Evolutionary conservation across 1,140 invertebrate genomes (phyloP).

Genomic region (Chironomus tepperi): DNA sequence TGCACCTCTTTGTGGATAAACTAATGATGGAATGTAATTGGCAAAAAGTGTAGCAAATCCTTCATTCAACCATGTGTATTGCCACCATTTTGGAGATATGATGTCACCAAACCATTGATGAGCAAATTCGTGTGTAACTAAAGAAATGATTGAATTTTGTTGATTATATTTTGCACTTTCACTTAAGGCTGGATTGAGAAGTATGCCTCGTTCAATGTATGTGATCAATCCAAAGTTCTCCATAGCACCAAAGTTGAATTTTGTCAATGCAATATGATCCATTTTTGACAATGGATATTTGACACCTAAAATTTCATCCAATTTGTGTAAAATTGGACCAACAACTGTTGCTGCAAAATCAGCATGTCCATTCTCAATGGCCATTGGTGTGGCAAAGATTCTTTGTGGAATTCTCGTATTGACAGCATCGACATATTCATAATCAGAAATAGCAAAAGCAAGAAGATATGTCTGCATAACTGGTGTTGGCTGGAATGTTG

Average conservation of each 20-base stretch:
- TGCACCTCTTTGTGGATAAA: neutral
- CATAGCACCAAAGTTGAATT: conserved; percentile 85
- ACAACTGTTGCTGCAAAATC: conserved; percentile 50
- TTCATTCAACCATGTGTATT: conserved; percentile 39
- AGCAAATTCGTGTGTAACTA: conserved; percentile 36
- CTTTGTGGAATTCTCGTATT: neutral
- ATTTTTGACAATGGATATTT: conserved; percentile 65
- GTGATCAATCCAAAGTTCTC: conserved; percentile 93
- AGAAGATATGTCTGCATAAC: conserved; percentile 64
- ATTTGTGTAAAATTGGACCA: conserved; percentile 61
- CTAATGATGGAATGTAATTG: conserved; percentile 25
- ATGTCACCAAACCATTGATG: conserved; percentile 47
- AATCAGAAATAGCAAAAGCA: conserved; percentile 60
- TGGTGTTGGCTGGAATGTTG: conserved; percentile 39
- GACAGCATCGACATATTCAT: conserved; percentile 31
- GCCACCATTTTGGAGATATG: conserved; percentile 40
- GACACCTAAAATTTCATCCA: conserved; percentile 70
- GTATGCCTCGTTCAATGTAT: conserved; percentile 57
- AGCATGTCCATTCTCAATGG: neutral
- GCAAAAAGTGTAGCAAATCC: conserved; percentile 36
- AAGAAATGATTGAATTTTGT: conserved; percentile 26
- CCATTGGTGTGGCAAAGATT: neutral
- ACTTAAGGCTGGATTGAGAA: conserved; percentile 28
- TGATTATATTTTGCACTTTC: conserved; percentile 30
- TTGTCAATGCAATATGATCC: conserved; percentile 84